These are phyloP conservation scores for Nilaparvata lugens DNA, from an alignment of 1,140 invertebrate species.

Conservation along the genomic window DNA sequence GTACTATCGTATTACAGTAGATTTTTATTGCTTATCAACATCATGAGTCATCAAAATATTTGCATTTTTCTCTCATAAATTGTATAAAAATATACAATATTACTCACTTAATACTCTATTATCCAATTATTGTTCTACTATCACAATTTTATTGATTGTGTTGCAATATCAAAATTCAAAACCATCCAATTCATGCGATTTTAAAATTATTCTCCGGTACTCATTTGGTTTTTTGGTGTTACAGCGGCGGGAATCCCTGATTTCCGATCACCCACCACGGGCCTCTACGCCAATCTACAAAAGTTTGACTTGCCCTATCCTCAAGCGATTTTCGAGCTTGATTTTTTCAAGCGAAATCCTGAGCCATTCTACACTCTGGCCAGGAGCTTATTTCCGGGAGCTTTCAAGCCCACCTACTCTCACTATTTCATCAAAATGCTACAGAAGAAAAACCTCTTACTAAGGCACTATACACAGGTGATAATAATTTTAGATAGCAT, in stretches of 20 bases:
- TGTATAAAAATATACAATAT: not conserved
- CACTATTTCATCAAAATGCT: slow-evolving; percentile 79
- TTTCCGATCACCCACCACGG: slow-evolving; percentile 81
- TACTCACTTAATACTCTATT: not conserved
- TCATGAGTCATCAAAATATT: no score
- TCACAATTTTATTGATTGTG: not conserved
- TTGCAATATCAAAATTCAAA: not conserved
- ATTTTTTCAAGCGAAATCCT: slow-evolving; percentile 70
- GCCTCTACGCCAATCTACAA: slow-evolving; percentile 84
- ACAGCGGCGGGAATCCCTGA: slow-evolving; percentile 91
- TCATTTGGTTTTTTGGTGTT: slow-evolving; percentile 28
- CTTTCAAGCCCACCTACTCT: slow-evolving; percentile 67
- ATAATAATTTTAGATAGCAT: no score
- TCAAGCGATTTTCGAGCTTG: slow-evolving; percentile 91
- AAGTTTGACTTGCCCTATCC: slow-evolving; percentile 89
- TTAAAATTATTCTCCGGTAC: slow-evolving; percentile 14
- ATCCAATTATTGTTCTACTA: not conserved
- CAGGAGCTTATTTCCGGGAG: slow-evolving; percentile 75
- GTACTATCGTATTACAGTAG: no score
- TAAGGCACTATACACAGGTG: slow-evolving; percentile 69
- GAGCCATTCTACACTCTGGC: slow-evolving; percentile 79
- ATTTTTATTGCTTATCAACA: no score
- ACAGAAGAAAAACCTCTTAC: slow-evolving; percentile 65
- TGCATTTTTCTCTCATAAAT: no score
- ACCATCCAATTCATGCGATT: not conserved